These are phyloP conservation scores for Minunthozetes semirufus DNA, from an alignment of 2,888 invertebrate genomes.

Conservation along the genomic window DNA sequence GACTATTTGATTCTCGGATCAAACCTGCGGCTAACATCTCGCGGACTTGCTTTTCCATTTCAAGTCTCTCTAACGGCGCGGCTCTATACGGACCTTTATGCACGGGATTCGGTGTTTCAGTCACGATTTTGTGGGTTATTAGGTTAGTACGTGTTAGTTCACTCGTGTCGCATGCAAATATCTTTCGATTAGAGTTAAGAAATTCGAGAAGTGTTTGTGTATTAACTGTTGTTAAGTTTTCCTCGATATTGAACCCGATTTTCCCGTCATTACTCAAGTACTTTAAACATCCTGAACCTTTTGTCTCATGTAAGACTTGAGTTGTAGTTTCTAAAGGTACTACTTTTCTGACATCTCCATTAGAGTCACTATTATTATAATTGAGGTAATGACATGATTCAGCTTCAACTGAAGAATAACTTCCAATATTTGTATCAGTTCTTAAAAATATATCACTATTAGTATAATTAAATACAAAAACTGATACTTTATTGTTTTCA, in stretches of 20 bases:
- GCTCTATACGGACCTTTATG: background rate
- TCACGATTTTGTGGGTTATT: background rate
- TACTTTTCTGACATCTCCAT: background rate
- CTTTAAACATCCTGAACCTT: background rate
- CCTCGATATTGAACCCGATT: background rate
- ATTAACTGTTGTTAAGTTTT: background rate
- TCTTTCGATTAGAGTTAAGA: background rate
- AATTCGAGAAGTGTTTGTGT: background rate
- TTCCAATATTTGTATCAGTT: background rate
- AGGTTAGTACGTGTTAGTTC: background rate
- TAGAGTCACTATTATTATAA: background rate
- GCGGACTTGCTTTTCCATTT: conserved; percentile 8
- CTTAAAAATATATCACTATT: background rate
- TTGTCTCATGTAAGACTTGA: no score
- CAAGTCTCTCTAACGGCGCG: background rate
- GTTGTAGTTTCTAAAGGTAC: no score
- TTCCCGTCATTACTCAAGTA: no score
- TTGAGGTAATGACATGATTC: no score
- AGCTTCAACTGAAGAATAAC: background rate
- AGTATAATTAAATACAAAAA: background rate
- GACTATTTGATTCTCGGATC: background rate
- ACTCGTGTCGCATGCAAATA: background rate
- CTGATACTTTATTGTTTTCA: background rate
- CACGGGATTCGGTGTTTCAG: background rate
- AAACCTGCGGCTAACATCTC: background rate